A percentile compares a stretch with the other conserved stretches of the same genome.
Evolutionary conservation across 1,140 invertebrate genomes (phyloP).

Genomic region (Arion vulgaris): DNA sequence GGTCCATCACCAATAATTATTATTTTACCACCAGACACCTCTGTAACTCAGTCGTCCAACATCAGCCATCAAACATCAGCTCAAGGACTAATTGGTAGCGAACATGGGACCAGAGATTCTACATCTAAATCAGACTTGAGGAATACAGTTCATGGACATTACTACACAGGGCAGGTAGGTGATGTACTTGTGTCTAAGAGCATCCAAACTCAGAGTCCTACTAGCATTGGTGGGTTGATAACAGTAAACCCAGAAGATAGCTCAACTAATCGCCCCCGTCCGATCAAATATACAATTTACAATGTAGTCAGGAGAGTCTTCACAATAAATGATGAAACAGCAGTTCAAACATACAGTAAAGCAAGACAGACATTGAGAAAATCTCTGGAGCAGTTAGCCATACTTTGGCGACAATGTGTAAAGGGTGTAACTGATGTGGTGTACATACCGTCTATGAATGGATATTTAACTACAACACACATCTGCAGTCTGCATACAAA

Average conservation of each 20-base stretch:
- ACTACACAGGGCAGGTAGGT: background rate
- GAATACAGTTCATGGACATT: background rate
- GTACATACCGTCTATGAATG: constrained; percentile 31
- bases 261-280: background rate
- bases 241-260: background rate
- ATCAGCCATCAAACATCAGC: background rate
- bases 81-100: background rate
- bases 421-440: constrained; percentile 40
- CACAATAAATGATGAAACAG: constrained; percentile 32
- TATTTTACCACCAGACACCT: background rate
- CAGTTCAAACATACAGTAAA: constrained; percentile 18
- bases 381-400: constrained; percentile 41
- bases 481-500: constrained; percentile 36
- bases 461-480: constrained; percentile 22
- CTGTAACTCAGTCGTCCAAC: background rate
- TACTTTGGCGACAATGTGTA: constrained; percentile 42
- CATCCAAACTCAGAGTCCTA: background rate
- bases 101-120: background rate
- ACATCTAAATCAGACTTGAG: background rate
- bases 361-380: constrained; percentile 35
- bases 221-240: background rate
- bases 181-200: background rate
- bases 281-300: constrained; percentile 37
- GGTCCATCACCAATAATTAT: background rate
- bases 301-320: constrained; percentile 38